These are phyloP conservation scores for Ciconia boyciana DNA, from an alignment of 2,113 vertebrate species.

Conservation along the genomic window DNA sequence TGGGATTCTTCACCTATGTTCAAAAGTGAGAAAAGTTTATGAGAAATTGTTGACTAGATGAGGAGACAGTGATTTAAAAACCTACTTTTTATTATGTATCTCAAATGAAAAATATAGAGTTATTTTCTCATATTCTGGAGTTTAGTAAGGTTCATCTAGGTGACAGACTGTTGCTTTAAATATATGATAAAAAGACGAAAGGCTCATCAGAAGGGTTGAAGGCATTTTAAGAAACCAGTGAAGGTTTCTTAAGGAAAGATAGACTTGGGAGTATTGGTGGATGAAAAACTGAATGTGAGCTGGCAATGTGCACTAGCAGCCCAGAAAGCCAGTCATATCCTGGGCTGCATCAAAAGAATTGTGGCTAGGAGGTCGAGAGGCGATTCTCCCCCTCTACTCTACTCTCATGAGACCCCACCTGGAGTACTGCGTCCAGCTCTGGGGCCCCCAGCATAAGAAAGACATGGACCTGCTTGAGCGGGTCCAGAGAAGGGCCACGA, in stretches of 20 bases:
- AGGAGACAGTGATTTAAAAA: not conserved
- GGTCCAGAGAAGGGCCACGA: not conserved
- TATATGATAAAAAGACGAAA: not conserved
- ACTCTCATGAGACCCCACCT: not conserved
- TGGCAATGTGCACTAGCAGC: rapidly evolving
- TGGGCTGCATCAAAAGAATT: not conserved
- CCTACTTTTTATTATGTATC: not conserved
- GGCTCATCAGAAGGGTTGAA: not conserved
- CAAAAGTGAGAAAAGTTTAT: not conserved
- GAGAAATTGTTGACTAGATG: not conserved
- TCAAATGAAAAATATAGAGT: not conserved
- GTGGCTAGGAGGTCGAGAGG: not conserved
- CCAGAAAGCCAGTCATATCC: not conserved
- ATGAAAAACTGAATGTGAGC: not conserved
- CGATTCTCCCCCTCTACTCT: not conserved
- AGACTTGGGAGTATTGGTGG: not conserved
- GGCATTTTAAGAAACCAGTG: not conserved
- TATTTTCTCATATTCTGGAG: not conserved
- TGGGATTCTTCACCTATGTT: not conserved
- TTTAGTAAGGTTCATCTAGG: not conserved
- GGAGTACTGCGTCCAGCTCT: not conserved
- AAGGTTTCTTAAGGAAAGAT: not conserved
- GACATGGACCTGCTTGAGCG: not conserved
- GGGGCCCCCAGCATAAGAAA: not conserved
- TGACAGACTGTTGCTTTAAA: not conserved